A percentile compares a stretch with the other conserved stretches of the same genome.
Conservation (phyloP, 2,113 vertebrate species). For the Hymenochirus boettgeri region DNA sequence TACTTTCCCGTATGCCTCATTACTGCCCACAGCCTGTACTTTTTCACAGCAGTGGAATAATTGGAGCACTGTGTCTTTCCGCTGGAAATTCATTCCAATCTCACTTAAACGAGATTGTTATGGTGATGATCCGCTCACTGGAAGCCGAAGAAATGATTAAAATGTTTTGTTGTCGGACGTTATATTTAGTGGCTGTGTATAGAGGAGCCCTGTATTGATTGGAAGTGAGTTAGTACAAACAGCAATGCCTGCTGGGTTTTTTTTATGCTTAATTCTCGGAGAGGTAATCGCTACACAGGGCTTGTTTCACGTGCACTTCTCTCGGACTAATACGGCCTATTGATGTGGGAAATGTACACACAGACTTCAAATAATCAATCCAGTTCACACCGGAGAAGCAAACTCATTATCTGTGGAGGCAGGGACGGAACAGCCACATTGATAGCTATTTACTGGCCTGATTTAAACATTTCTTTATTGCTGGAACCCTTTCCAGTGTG, state of each 20-base stretch:
- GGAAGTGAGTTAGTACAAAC: slow-evolving; percentile 9
- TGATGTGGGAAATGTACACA: neutral
- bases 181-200: slow-evolving; percentile 12
- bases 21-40: slow-evolving; percentile 17
- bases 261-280: neutral
- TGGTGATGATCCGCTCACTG: slow-evolving; percentile 7
- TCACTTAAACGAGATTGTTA: slow-evolving; percentile 26
- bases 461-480: neutral
- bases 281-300: neutral
- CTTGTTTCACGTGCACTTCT: no score
- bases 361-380: slow-evolving; percentile 1
- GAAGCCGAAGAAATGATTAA: slow-evolving; percentile 15
- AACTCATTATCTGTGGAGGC: neutral
- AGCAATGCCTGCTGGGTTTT: slow-evolving; percentile 3
- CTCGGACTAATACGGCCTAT: neutral
- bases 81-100: slow-evolving; percentile 26
- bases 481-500: no score
- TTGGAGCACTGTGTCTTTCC: slow-evolving; percentile 13
- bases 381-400: neutral
- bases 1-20: slow-evolving; percentile 9
- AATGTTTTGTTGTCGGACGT: slow-evolving; percentile 29
- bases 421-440: neutral
- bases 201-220: slow-evolving; percentile 16
- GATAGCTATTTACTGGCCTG: neutral
- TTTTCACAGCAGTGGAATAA: slow-evolving; percentile 31